These are phyloP conservation scores for Polymixis flavicincta DNA, from an alignment of 2,888 invertebrate genomes.

Conservation along the genomic window DNA sequence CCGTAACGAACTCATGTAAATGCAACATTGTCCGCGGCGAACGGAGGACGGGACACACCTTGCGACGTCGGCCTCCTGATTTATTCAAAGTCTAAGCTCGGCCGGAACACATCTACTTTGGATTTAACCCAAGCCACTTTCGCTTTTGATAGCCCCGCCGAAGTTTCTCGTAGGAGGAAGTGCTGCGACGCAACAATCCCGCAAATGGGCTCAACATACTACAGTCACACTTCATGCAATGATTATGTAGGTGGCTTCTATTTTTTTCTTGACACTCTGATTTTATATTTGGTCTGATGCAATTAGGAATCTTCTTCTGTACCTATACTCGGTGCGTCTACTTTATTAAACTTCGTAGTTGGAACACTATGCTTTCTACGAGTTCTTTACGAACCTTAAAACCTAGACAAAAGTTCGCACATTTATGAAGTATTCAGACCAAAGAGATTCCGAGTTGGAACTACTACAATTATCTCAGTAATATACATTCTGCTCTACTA, in stretches of 20 bases:
- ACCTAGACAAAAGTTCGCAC: constrained; percentile 26
- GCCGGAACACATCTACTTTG: constrained; percentile 69
- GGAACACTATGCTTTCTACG: neutral
- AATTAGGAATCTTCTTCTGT: constrained; percentile 13
- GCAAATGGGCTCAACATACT: constrained; percentile 44
- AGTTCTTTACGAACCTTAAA: constrained; percentile 23
- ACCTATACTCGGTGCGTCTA: neutral
- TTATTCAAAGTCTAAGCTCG: constrained; percentile 80
- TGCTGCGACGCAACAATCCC: constrained; percentile 44
- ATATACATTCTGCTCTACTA: constrained; percentile 21
- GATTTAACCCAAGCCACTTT: constrained; percentile 73
- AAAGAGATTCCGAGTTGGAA: constrained; percentile 28
- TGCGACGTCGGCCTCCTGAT: constrained; percentile 76
- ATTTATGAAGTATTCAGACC: constrained; percentile 13
- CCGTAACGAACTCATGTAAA: constrained; percentile 82
- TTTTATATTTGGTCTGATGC: constrained; percentile 8
- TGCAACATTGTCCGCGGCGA: constrained; percentile 76
- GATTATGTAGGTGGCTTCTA: constrained; percentile 25
- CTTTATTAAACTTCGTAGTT: constrained; percentile 13
- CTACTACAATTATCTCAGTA: constrained; percentile 15
- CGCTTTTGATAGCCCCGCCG: constrained; percentile 69
- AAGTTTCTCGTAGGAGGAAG: constrained; percentile 43
- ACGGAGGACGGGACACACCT: constrained; percentile 70
- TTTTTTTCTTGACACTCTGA: constrained; percentile 21
- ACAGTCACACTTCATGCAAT: constrained; percentile 46